These are phyloP conservation scores for Danio aesculapii DNA, from an alignment of 2,797 vertebrate species.

Conservation along the genomic window DNA sequence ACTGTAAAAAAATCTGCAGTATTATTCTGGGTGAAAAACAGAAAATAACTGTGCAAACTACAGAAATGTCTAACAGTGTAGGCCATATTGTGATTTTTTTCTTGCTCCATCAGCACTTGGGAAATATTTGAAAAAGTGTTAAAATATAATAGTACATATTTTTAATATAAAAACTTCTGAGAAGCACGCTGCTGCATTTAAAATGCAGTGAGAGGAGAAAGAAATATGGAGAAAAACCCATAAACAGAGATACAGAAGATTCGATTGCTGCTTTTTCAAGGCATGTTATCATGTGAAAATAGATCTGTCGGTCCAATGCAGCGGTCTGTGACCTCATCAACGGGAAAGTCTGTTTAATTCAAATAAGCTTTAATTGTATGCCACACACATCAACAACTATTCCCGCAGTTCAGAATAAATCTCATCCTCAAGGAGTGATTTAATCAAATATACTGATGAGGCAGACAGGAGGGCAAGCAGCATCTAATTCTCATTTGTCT, in stretches of 20 bases:
- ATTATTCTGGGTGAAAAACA: no score
- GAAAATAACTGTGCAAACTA: no score
- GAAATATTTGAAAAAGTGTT: no score
- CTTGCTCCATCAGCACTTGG: no score
- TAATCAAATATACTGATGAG: conserved; percentile 57
- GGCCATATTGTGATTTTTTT: no score
- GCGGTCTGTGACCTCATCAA: conserved; percentile 57
- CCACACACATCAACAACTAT: conserved; percentile 51
- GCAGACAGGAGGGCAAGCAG: conserved; percentile 26
- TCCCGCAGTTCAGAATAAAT: conserved; percentile 59
- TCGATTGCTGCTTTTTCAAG: background rate
- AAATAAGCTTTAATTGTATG: conserved; percentile 59
- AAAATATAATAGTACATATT: no score
- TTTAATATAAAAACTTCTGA: background rate
- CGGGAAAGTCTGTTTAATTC: conserved; percentile 66
- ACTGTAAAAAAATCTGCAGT: no score
- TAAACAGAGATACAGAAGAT: background rate
- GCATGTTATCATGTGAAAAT: conserved; percentile 1
- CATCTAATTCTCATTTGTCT: conserved; percentile 60
- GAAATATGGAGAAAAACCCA: background rate
- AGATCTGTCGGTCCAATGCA: conserved; percentile 22
- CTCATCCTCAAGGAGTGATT: conserved; percentile 53
- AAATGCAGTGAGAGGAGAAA: background rate
- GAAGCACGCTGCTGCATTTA: background rate
- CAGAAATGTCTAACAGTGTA: no score